Evolutionary conservation across 2,113 vertebrate genomes (phyloP), one percentile per base, ranked within the genome.

Genomic region (Hyla sarda): DNA sequence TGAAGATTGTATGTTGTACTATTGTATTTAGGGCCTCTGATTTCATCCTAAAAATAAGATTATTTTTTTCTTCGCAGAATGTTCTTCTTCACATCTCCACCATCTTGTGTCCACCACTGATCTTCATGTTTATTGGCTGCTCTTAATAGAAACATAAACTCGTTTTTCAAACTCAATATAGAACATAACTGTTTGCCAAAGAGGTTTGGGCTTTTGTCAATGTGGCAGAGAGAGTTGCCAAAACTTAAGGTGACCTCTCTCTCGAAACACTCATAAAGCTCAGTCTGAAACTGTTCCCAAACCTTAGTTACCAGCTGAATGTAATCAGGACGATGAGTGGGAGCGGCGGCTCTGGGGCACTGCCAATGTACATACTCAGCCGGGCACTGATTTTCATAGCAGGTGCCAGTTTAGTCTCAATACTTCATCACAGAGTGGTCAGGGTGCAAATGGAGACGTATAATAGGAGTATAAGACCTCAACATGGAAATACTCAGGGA

Each of bases 201-300:
- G 82, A 71, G 82, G 81, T n/a, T 82, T 54, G 47, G 37, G 45
- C 81, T 37, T 52, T 50, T 37, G 12, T 54, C 4, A n/a, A 54
- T 52, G 16, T 82, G 47, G 48, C 30, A 56, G 48, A 37, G 65
- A 34, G 16, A 52, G 10, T 72, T 72, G 67, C 65, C 30, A 54
- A 71, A 83, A 69, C 28, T 73, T 41, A 72, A 72, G 82, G 82
- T 83, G 82, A 71, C 67, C 82, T 71, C 47, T 71, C 47, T 56
- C 30, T 74, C 13, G 32, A 74, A 58, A 58, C 54, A 62, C 21
- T 21, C 21, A 16, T 60, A 71, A 74, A 41, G 37, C 11, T 23
- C 32, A 41, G 30, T 19, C 77, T 62, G 54, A 54, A 56, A 80
- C 28, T 56, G n/a, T 34, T 72, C 28, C 45, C 6, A 23, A 37